Evolutionary conservation across 1,140 invertebrate genomes (phyloP).

Genomic region (Adelges cooleyi): DNA sequence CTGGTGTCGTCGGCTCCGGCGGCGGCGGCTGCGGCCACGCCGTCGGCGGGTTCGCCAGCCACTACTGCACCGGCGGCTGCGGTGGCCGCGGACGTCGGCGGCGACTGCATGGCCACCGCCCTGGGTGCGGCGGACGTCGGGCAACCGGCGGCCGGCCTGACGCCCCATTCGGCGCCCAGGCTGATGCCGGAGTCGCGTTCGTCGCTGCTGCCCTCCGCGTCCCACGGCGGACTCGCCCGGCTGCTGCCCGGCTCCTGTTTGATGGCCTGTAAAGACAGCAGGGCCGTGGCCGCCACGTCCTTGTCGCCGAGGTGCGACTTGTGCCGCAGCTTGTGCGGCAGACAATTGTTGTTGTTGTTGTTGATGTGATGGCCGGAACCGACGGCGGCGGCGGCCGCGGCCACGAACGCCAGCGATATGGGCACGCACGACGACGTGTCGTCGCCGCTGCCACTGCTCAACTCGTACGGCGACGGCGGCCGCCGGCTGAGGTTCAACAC

Average conservation of each 20-base stretch:
- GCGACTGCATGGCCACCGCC: constrained; percentile 38
- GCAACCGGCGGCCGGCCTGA: constrained; percentile 34
- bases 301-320: constrained; percentile 82
- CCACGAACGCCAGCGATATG: constrained; percentile 9
- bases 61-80: constrained; percentile 53
- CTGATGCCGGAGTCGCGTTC: constrained; percentile 80
- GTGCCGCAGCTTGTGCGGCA: constrained; percentile 82
- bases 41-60: constrained; percentile 64
- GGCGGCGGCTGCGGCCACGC: constrained; percentile 39
- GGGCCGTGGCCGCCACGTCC: constrained; percentile 60
- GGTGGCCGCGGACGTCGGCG: constrained; percentile 34
- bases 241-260: constrained; percentile 59
- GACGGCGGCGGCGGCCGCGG: constrained; percentile 10
- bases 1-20: constrained; percentile 41
- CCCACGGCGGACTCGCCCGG: constrained; percentile 65
- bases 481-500: constrained; percentile 37
- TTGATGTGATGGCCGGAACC: constrained; percentile 43
- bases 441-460: constrained; percentile 37
- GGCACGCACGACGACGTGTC: constrained; percentile 32
- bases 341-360: constrained; percentile 46
- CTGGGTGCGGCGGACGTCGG: constrained; percentile 37
- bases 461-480: constrained; percentile 37
- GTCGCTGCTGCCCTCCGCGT: constrained; percentile 71
- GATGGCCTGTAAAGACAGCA: constrained; percentile 65
- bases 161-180: constrained; percentile 55